phyloP scores from a whole-genome alignment of 2,888 invertebrate genomes.

The Caenorhabditis panamensis region DNA sequence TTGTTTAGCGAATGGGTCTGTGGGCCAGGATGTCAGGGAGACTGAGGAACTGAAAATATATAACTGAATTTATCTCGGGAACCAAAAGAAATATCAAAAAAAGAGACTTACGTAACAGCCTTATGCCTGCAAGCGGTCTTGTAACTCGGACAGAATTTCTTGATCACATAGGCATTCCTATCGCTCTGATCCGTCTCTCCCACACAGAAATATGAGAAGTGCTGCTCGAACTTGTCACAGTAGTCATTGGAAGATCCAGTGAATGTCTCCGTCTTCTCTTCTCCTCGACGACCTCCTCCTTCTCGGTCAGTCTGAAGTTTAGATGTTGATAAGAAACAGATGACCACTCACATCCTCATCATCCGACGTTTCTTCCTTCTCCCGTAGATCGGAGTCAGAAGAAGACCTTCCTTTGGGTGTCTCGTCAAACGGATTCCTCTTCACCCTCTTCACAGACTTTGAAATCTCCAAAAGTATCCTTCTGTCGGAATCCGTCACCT shows the following conservation, averaged over 20 bases:
- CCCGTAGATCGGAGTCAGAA: conserved; percentile 50
- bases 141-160: conserved; percentile 69
- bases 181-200: conserved; percentile 55
- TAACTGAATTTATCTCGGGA: neutral
- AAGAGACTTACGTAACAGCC: conserved; percentile 44
- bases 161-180: conserved; percentile 37
- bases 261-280: conserved; percentile 24
- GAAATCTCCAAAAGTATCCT: conserved; percentile 49
- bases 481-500: conserved; percentile 29
- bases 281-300: conserved; percentile 8
- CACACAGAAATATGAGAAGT: conserved; percentile 66
- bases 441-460: conserved; percentile 45
- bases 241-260: conserved; percentile 57
- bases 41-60: conserved; percentile 30
- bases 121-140: conserved; percentile 65
- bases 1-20: conserved; percentile 61
- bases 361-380: conserved; percentile 34
- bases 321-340: too few relatives aligned
- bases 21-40: conserved; percentile 64
- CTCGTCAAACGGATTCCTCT: conserved; percentile 49
- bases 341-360: conserved; percentile 14
- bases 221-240: conserved; percentile 67
- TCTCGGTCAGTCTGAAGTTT: conserved; percentile 9
- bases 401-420: neutral
- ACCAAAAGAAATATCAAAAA: neutral